phyloP scores from a whole-genome alignment of 1,140 invertebrate species.

The Aricia agestis region DNA sequence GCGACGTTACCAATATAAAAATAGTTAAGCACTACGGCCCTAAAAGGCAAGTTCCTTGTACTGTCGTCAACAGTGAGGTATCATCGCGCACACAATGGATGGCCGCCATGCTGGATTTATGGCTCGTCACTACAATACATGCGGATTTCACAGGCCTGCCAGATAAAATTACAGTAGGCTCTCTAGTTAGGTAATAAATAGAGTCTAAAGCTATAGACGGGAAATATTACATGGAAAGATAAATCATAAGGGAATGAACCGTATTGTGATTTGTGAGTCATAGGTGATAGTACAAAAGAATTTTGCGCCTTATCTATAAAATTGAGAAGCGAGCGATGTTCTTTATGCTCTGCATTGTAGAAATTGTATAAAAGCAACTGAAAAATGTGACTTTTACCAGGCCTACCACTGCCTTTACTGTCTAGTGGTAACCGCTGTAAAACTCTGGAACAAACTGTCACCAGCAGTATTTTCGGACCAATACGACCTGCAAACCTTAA shows the following conservation, averaged over 20 bases:
- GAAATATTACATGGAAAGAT: background rate
- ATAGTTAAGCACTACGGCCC: background rate
- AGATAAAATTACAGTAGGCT: slow-evolving; percentile 8
- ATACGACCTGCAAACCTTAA: too few species aligned
- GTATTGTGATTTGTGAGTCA: background rate
- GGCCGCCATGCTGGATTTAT: slow-evolving; percentile 54
- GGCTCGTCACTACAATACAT: slow-evolving; percentile 71
- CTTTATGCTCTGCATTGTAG: too few species aligned
- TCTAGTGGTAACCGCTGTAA: too few species aligned
- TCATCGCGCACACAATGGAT: slow-evolving; percentile 45
- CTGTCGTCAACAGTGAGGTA: background rate
- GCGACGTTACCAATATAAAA: background rate
- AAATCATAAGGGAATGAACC: background rate
- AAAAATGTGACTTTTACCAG: too few species aligned
- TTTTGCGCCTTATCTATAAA: too few species aligned
- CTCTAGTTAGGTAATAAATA: background rate
- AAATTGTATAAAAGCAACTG: too few species aligned
- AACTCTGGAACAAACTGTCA: too few species aligned
- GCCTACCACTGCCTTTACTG: too few species aligned
- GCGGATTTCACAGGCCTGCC: slow-evolving; percentile 49
- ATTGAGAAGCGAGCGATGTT: too few species aligned
- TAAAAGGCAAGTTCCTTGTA: background rate
- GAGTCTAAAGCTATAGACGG: background rate
- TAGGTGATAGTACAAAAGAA: too few species aligned
- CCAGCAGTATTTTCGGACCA: too few species aligned